Base-by-base conservation (phyloP, 2,888 invertebrate species). In the Bimastos eiseni region DNA sequence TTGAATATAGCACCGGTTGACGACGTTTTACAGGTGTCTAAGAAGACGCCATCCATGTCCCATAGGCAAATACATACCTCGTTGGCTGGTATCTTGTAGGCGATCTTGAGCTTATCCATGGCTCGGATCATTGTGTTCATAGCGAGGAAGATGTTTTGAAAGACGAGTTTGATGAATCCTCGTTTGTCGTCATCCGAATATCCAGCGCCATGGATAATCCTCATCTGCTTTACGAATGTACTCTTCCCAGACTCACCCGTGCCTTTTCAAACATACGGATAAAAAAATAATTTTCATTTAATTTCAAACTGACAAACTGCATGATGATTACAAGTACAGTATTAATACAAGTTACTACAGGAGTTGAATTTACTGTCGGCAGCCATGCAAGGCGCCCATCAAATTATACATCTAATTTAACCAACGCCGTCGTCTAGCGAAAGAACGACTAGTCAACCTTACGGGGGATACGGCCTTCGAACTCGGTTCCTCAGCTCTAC, bases 101-200 rank as follows among this genome's bases (percentile, higher is more conserved):
- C 97, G 96, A 99, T 99, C 96, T 97, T 98, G 95, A 99, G 97
- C 95, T 99, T 97, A 95, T 99, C 99, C 99, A 99, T 99, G 94
- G 99, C 99, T 94, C 98, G 97, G 95, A 99, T 99, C 99, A 99
- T 99, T 95, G 98, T 98, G 96, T 99, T 98, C 98, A 99, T 99
- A 93, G 99, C 99, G 99, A 99, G 99, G 96, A 99, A 99, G 96
- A 99, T 99, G 96, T 99, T 99, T 96, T 99, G 99, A 96, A 98
- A 99, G 94, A 99, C 99, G 95, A 99, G 97, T 96, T 99, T 99
- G 96, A 99, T 99, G 96, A 98, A 98, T 93, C 98, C 98, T 94
- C 98, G 97, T 96, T 99, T 99, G 96, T 99, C 99, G 95, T 99
- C 99, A 96, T 99, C 98, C 95, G 99, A 98, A 96, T 99, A 99